Conservation (phyloP, 1,140 invertebrate species). For the Diabrotica undecimpunctata region DNA sequence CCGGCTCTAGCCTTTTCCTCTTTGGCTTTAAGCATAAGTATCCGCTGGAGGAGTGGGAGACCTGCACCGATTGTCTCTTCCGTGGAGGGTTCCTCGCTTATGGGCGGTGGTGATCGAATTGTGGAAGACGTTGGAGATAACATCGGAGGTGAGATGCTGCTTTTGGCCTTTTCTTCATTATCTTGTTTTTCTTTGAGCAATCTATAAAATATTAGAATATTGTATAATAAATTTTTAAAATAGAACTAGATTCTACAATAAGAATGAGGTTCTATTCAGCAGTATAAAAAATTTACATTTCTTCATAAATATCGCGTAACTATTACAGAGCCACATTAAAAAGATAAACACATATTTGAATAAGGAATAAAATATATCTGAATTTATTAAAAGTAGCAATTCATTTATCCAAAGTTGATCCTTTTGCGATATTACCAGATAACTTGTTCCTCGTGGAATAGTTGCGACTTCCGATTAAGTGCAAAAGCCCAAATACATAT, state of each 20-base stretch:
- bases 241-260: background rate
- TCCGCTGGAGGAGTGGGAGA: conserved; percentile 72
- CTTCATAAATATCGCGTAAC: too few species aligned
- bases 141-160: conserved; percentile 42
- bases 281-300: too few species aligned
- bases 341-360: too few species aligned
- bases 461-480: too few species aligned
- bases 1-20: conserved; percentile 59
- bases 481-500: too few species aligned
- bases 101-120: conserved; percentile 40
- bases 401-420: too few species aligned
- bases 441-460: too few species aligned
- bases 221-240: background rate
- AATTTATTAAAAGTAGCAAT: too few species aligned
- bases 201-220: conserved; percentile 43
- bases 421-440: too few species aligned
- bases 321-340: too few species aligned
- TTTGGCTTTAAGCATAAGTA: conserved; percentile 75
- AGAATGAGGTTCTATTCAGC: too few species aligned
- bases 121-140: conserved; percentile 48
- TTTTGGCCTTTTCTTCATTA: conserved; percentile 48
- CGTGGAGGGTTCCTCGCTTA: conserved; percentile 56
- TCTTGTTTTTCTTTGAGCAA: conserved; percentile 83
- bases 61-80: conserved; percentile 65
- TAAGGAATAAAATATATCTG: too few species aligned